Conservation (phyloP, 2,797 vertebrate species). For the Hylomyscus alleni region DNA sequence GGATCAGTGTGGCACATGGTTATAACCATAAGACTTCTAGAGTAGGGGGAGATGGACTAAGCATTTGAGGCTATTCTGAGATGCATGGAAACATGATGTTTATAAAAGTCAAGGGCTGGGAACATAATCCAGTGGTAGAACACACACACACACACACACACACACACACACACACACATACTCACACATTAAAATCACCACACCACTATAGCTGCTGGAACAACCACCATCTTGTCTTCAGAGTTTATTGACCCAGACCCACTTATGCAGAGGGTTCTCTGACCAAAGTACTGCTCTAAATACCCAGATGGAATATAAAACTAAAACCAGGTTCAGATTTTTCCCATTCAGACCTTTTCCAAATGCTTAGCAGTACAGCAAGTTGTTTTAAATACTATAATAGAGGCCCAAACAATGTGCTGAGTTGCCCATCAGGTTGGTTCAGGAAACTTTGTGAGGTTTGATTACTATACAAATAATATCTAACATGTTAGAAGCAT, state of each 20-base stretch:
- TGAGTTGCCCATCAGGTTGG: neutral
- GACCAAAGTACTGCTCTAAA: neutral
- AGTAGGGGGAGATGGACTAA: neutral
- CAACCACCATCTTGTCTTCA: neutral
- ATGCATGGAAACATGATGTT: neutral
- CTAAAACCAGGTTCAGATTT: neutral
- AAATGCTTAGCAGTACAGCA: neutral
- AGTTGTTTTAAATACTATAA: conserved; percentile 12
- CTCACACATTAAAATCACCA: neutral
- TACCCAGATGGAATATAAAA: neutral
- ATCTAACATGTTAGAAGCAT: conserved; percentile 63
- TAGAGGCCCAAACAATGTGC: neutral
- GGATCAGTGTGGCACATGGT: neutral
- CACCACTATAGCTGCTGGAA: too few relatives aligned
- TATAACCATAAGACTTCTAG: neutral
- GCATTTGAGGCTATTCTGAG: too few relatives aligned
- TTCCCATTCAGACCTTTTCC: conserved; percentile 4
- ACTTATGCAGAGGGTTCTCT: neutral
- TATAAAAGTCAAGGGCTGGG: neutral
- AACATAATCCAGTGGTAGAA: neutral
- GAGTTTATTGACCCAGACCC: conserved; percentile 41
- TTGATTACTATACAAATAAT: conserved; percentile 40
- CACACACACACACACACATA: neutral
- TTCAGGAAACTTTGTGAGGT: conserved; percentile 57
- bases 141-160: neutral